These are phyloP conservation scores for Meiosimyza platycephala DNA, from an alignment of 2,888 invertebrate species.

Conservation along the genomic window DNA sequence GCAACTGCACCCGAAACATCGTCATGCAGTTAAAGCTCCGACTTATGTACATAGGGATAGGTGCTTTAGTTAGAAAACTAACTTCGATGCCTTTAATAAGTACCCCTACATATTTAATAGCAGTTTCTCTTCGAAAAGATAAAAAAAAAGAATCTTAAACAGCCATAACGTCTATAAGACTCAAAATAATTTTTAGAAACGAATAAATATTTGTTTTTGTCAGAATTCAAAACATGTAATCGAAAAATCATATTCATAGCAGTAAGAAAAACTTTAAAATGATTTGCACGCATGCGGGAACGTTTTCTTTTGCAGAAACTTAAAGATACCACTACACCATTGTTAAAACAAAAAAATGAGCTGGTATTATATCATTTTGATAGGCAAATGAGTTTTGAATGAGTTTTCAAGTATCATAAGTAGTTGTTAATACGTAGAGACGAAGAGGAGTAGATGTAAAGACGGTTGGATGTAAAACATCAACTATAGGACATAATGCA, in stretches of 20 bases:
- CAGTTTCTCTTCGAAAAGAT: too few relatives aligned
- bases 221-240: not conserved
- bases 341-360: slow-evolving; percentile 45
- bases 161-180: not conserved
- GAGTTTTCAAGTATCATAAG: slow-evolving; percentile 42
- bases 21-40: not conserved
- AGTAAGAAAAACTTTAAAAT: not conserved
- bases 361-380: slow-evolving; percentile 56
- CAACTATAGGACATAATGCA: too few relatives aligned
- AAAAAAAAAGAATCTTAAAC: not conserved
- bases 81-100: too few relatives aligned
- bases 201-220: not conserved
- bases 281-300: slow-evolving; percentile 5
- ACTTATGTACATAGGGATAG: not conserved
- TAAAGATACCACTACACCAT: slow-evolving; percentile 42
- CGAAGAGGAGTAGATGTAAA: too few relatives aligned
- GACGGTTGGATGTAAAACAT: too few relatives aligned
- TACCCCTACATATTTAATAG: too few relatives aligned
- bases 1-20: not conserved
- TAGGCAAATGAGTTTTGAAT: slow-evolving; percentile 58
- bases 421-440: slow-evolving; percentile 19
- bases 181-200: not conserved
- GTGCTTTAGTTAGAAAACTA: not conserved
- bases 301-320: slow-evolving; percentile 7
- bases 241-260: not conserved